phyloP scores from a whole-genome alignment of 2,888 invertebrate species.

The Matsumyia berberina region DNA sequence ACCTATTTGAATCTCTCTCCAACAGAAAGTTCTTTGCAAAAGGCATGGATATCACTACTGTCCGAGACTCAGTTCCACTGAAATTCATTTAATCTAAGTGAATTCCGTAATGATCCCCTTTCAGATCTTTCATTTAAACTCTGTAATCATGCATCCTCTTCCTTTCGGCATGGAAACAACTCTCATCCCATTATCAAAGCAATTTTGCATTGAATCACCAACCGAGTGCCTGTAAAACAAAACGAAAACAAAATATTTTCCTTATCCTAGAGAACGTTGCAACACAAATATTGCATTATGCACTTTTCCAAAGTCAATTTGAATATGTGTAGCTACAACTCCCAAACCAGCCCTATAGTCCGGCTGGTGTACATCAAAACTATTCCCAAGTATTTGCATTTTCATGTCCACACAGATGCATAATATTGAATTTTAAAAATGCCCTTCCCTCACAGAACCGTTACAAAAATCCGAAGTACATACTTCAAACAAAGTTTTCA shows the following conservation, averaged over 20 bases:
- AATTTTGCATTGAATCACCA: too few relatives aligned
- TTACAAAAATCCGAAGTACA: neutral
- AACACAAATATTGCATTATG: conserved; percentile 27
- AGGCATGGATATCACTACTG: too few relatives aligned
- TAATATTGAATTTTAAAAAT: conserved; percentile 9
- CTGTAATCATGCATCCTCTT: too few relatives aligned
- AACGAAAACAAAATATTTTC: conserved; percentile 2
- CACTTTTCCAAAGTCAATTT: conserved; percentile 49
- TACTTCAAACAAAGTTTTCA: conserved; percentile 25
- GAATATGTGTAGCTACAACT: conserved; percentile 36
- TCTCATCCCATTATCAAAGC: too few relatives aligned
- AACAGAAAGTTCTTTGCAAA: too few relatives aligned
- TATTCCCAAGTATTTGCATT: conserved; percentile 35
- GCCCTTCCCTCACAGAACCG: neutral
- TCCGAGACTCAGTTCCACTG: neutral
- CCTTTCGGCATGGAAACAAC: too few relatives aligned
- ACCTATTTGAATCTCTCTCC: too few relatives aligned
- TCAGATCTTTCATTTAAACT: neutral
- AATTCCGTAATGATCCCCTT: neutral
- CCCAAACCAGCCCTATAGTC: neutral
- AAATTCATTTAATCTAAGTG: conserved; percentile 9
- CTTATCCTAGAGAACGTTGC: neutral
- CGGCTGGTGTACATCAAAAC: conserved; percentile 11
- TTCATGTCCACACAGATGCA: conserved; percentile 47
- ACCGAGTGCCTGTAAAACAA: neutral